Base-by-base conservation (phyloP, 2,113 vertebrate genomes). In the Electrona antarctica region DNA sequence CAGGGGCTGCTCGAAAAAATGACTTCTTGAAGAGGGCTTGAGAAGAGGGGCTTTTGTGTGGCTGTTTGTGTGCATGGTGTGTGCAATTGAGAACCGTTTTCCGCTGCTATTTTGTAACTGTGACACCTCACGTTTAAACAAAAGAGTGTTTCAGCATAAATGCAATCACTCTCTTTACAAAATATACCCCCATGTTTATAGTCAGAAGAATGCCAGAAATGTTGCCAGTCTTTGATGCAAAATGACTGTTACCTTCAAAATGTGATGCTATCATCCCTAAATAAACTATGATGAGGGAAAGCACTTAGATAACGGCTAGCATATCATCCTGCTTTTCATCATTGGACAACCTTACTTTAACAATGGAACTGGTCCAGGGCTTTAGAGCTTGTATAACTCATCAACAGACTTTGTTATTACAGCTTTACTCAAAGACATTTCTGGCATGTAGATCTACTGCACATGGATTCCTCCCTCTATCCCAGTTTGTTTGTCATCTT, bases 161-260 rank as follows among this genome's bases (percentile, higher is more conserved):
- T 55, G 15, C 56, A 47, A 14, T 68, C 60, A 70, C 71, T 52
- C 52, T 62, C 76, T 54, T 74, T 45, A 64, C 58, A 57, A 80
- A 79, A 79, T 69, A 71, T 62, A 68, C 77, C 84, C 57, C 29
- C 71, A 77, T 85, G 85, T 87, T 87, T 88, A 83, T 76, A 64
- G 85, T 88, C 77, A 51, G 54, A 82, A 82, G 74, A 79, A 83
- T 85, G 76, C 76, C 33, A 63, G 47, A 79, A 82, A 81, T 78
- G 71, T 82, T 78, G 52, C 71, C 60, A 52, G 69, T 64, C 60
- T 71, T 76, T 79, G 78, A 87, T 81, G 79, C 55, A 78, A 74
- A 74, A 83, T 74, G 55, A 54, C 64, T 52, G 54, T 66, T 64
- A n/a, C 13, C 60, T 74, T n/a, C 51, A 49, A 64, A 78, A 60